phyloP scores from a whole-genome alignment of 2,888 invertebrate species.

The Drosophila flavopinicola region DNA sequence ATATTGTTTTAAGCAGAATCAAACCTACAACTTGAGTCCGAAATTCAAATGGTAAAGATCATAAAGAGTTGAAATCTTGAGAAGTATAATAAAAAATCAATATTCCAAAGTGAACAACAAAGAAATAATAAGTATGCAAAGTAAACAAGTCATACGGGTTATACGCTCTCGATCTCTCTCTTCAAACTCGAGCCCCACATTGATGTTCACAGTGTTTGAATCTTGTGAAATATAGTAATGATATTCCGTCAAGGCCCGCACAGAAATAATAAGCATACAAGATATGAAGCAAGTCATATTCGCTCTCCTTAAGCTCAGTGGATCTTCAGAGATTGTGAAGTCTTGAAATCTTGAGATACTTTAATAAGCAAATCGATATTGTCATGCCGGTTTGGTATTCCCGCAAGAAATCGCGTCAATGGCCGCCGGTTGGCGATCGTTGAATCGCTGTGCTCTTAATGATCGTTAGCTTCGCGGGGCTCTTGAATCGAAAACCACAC shows the following conservation, averaged over 20 bases:
- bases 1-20: no score
- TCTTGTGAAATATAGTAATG: neutral
- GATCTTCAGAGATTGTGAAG: neutral
- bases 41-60: no score
- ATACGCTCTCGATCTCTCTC: neutral
- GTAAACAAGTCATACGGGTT: slow-evolving; percentile 1
- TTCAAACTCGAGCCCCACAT: neutral
- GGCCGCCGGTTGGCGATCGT: slow-evolving; percentile 19
- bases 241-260: neutral
- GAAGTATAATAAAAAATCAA: slow-evolving; percentile 6
- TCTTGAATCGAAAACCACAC: slow-evolving; percentile 27
- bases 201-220: neutral
- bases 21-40: no score
- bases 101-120: neutral
- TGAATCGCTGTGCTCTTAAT: slow-evolving; percentile 31
- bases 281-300: neutral
- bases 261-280: neutral
- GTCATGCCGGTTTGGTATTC: slow-evolving; percentile 15
- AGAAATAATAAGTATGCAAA: neutral
- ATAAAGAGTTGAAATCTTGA: no score
- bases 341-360: slow-evolving; percentile 2
- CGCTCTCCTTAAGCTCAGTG: neutral
- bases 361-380: slow-evolving; percentile 15
- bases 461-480: slow-evolving; percentile 27
- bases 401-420: slow-evolving; percentile 20